Evolutionary conservation across 2,113 vertebrate genomes (phyloP).

Genomic region (Pao palembangensis): DNA sequence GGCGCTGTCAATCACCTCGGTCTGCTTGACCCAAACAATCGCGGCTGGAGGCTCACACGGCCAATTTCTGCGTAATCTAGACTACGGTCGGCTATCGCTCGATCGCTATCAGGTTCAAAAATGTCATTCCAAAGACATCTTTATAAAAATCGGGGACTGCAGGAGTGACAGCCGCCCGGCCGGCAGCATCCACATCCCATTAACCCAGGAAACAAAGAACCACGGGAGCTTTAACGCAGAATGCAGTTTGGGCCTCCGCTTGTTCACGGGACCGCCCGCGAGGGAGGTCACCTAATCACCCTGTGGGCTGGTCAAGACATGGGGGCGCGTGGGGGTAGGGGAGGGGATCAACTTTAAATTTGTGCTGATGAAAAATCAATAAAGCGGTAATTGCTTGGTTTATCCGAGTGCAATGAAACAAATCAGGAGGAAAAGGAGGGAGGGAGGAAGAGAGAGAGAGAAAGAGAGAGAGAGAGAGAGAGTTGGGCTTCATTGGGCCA

Average conservation of each 20-base stretch:
- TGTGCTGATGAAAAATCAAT: slow-evolving; percentile 99
- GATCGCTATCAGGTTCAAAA: slow-evolving; percentile 40
- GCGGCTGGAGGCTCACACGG: slow-evolving; percentile 26
- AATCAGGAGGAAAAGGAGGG: slow-evolving; percentile 82
- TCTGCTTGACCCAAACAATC: slow-evolving; percentile 55
- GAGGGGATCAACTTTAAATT: slow-evolving; percentile 86
- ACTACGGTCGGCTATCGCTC: slow-evolving; percentile 30
- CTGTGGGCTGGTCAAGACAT: slow-evolving; percentile 30
- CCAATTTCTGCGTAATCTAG: slow-evolving; percentile 49
- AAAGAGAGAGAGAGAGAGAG: not conserved
- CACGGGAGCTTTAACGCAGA: slow-evolving; percentile 81
- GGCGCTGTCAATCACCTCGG: slow-evolving; percentile 65
- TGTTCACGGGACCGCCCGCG: slow-evolving; percentile 59
- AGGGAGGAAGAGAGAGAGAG: slow-evolving; percentile 11
- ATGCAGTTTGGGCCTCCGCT: slow-evolving; percentile 80
- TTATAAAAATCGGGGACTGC: slow-evolving; percentile 48
- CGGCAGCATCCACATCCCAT: slow-evolving; percentile 74
- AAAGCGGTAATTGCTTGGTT: slow-evolving; percentile 96
- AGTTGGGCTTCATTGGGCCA: slow-evolving; percentile 68
- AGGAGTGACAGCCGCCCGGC: slow-evolving; percentile 36
- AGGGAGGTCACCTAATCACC: slow-evolving; percentile 68
- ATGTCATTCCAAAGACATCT: slow-evolving; percentile 46
- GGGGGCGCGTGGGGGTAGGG: not conserved
- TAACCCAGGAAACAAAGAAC: slow-evolving; percentile 84
- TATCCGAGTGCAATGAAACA: slow-evolving; percentile 84